A percentile compares a stretch with the other conserved stretches of the same genome.
phyloP scores from a whole-genome alignment of 2,797 vertebrate genomes.

The Xenops minutus region DNA sequence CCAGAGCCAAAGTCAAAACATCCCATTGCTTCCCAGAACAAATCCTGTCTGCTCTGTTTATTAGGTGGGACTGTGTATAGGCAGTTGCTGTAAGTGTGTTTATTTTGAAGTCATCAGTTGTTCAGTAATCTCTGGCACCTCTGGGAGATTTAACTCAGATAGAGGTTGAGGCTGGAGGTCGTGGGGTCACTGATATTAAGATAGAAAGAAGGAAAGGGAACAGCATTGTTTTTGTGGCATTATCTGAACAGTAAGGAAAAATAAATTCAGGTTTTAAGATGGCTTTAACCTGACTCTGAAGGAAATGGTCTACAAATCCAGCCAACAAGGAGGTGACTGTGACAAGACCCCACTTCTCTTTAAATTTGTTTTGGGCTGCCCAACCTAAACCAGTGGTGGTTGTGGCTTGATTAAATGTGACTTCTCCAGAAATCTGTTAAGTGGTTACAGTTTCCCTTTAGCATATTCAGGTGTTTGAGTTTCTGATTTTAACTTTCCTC shows the following conservation, averaged over 20 bases:
- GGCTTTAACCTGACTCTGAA: slow-evolving; percentile 31
- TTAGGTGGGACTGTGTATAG: slow-evolving; percentile 55
- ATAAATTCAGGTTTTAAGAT: slow-evolving; percentile 43
- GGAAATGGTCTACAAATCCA: slow-evolving; percentile 50
- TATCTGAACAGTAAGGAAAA: slow-evolving; percentile 51
- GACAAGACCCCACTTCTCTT: not conserved
- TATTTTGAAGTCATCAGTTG: slow-evolving; percentile 65
- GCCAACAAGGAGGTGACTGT: fast-evolving
- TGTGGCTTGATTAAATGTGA: not conserved
- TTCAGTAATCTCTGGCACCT: slow-evolving; percentile 55
- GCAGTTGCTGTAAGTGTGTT: slow-evolving; percentile 53
- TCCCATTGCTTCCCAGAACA: slow-evolving; percentile 56
- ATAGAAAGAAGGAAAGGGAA: slow-evolving; percentile 24
- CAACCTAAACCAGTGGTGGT: not conserved
- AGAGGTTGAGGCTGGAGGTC: slow-evolving; percentile 52
- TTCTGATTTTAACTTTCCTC: not conserved
- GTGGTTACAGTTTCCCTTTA: not conserved
- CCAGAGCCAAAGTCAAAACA: slow-evolving; percentile 26
- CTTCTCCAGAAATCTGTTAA: not conserved
- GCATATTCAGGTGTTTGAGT: not conserved
- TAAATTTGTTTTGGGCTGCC: not conserved
- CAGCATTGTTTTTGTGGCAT: not conserved
- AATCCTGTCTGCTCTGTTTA: slow-evolving; percentile 65
- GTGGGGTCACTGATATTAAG: slow-evolving; percentile 2
- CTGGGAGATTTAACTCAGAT: slow-evolving; percentile 60